phyloP scores from a whole-genome alignment of 2,888 invertebrate genomes.

The Platycnemis pennipes region DNA sequence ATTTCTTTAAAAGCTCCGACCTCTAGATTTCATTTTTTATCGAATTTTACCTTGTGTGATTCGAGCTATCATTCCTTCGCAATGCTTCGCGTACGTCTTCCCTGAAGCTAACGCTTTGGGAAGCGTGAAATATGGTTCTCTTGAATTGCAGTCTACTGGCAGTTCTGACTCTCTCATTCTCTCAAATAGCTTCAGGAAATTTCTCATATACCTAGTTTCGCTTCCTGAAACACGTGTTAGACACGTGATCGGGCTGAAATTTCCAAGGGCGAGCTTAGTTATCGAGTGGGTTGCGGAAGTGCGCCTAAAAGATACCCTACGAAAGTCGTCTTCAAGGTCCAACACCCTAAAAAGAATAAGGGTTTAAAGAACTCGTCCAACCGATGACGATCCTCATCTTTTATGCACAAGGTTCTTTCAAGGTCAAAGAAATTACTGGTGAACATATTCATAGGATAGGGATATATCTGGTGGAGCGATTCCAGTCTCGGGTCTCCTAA shows the following conservation, averaged over 20 bases:
- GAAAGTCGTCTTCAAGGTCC: background rate
- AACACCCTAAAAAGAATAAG: background rate
- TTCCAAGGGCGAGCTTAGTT: background rate
- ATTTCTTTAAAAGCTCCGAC: no score
- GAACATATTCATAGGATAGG: no score
- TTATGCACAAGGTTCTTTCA: constrained; percentile 19
- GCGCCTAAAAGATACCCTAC: constrained; percentile 23
- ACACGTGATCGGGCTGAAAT: background rate
- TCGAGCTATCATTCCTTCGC: no score
- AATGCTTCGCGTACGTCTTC: background rate
- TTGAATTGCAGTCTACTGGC: no score
- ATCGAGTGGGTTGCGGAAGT: constrained; percentile 29
- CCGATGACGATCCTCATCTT: background rate
- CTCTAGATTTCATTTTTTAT: no score
- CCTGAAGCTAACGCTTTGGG: no score
- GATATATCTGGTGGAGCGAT: no score
- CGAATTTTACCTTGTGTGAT: no score
- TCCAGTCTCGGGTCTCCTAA: no score
- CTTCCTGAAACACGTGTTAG: background rate
- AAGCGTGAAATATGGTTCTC: no score
- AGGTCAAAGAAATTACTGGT: background rate
- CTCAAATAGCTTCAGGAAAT: background rate
- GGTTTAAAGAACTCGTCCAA: background rate
- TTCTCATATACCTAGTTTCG: background rate
- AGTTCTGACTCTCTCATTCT: background rate